Evolutionary conservation across 2,113 vertebrate genomes (phyloP).

Genomic region (Corvus hawaiiensis): DNA sequence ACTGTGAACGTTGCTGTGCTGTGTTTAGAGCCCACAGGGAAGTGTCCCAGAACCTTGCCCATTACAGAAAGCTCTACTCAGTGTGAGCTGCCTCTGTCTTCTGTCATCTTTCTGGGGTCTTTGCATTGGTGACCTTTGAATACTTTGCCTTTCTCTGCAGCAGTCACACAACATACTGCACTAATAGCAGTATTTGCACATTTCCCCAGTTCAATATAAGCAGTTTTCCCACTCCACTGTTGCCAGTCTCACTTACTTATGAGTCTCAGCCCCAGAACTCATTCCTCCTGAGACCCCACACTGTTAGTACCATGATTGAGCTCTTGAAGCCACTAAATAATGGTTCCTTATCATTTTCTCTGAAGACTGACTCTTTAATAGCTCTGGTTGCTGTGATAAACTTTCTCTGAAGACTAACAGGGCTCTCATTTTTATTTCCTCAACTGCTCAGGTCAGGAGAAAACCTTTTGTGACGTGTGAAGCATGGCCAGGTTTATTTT

Average conservation of each 20-base stretch:
- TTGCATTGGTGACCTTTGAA: background rate
- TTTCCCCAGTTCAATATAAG: background rate
- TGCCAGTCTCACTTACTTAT: rapidly evolving
- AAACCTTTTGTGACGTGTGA: background rate
- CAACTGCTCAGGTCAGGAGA: background rate
- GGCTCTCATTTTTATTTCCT: background rate
- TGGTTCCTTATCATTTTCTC: background rate
- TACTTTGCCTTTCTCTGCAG: background rate
- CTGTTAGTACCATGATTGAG: background rate
- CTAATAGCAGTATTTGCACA: rapidly evolving
- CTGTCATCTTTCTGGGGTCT: background rate
- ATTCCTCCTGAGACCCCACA: background rate
- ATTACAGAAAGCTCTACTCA: background rate
- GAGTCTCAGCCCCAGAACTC: background rate
- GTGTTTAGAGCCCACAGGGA: background rate
- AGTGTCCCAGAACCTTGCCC: background rate
- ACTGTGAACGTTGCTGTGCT: background rate
- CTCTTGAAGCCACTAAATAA: background rate
- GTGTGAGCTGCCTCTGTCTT: background rate
- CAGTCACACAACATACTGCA: rapidly evolving
- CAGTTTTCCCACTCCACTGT: background rate
- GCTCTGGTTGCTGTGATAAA: background rate
- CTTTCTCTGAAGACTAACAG: background rate
- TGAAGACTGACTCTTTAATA: background rate
- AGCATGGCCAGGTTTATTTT: background rate